phyloP scores from a whole-genome alignment of 2,797 vertebrate species.

The Pseudochromis fuscus region DNA sequence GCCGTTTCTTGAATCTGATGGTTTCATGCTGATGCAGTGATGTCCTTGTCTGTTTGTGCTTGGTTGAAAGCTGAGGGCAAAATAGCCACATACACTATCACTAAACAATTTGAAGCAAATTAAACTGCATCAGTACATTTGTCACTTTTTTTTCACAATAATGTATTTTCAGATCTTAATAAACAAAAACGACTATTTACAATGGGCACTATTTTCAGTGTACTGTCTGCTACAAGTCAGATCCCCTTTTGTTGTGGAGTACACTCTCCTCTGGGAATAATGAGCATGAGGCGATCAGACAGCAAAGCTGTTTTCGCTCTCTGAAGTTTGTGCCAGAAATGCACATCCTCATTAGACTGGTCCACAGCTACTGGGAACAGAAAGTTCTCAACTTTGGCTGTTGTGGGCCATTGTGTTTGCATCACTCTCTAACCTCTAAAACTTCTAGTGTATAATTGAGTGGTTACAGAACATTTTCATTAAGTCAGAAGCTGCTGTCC shows the following conservation, averaged over 20 bases:
- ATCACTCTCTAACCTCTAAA: constrained; percentile 59
- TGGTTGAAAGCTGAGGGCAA: constrained; percentile 4
- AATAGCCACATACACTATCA: neutral
- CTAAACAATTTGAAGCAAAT: constrained; percentile 18
- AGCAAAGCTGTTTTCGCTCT: constrained; percentile 65
- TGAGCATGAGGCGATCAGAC: constrained; percentile 74
- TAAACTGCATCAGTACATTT: constrained; percentile 1
- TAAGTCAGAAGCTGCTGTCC: constrained; percentile 68
- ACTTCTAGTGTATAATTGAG: constrained; percentile 73
- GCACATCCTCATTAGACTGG: constrained; percentile 71
- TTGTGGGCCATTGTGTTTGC: constrained; percentile 70
- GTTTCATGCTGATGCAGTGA: constrained; percentile 1
- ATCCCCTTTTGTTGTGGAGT: constrained; percentile 62
- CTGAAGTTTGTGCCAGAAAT: constrained; percentile 74
- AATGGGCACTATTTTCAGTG: constrained; percentile 31
- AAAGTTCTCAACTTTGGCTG: constrained; percentile 63
- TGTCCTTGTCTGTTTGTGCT: constrained; percentile 5
- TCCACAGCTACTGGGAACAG: constrained; percentile 65
- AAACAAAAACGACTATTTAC: constrained; percentile 12
- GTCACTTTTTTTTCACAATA: constrained; percentile 11
- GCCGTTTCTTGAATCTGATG: neutral
- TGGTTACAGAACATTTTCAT: constrained; percentile 74
- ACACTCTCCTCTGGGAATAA: constrained; percentile 68
- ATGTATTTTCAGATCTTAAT: constrained; percentile 33
- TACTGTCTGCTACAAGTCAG: constrained; percentile 58